Evolutionary conservation across 2,113 vertebrate species (phyloP), one percentile per base, ranked within the genome.

Genomic region (Oryzias celebensis): DNA sequence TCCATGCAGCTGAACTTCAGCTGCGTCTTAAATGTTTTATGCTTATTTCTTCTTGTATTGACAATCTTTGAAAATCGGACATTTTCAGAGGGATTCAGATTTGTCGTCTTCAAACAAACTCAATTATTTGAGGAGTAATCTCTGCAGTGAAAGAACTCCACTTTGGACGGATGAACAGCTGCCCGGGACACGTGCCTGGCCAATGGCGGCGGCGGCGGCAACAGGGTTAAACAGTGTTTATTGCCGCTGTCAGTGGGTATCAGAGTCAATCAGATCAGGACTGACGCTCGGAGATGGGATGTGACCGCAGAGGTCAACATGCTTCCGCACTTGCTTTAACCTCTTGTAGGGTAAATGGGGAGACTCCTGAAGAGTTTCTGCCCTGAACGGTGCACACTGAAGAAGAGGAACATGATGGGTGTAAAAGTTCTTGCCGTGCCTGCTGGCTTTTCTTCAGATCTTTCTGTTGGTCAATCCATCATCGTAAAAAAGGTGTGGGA

Each of bases 241-340:
- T 75, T 70, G 79, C 77, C 75, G 58, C 73, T 71, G 48, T 69
- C 52, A 45, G 31, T 31, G 43, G 55, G 23, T 72, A 70, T 77
- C 82, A 65, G 62, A 0, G 47, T 75, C 47, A 43, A 45, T 42
- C 73, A 68, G 28, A 66, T 61, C 47, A 53, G 52, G 6, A 28
- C 53, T 14, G 24, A 36, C 13, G 31, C 4, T 46, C 14, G 22
- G 17, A 17, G 26, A 22, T 31, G 3, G 20, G 68, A 20, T 24
- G 46, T 31, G 43, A 68, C 12, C 0, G 23, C 53, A 55, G 0
- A 43, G 10, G 57, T 62, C n/a, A 51, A 4, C 4, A 14, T 3
- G 4, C 24, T 5, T 51, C 67, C 20, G 50, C 23, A 20, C 50
- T 46, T 18, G 5, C 14, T 51, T 51, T 51, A 51, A 51, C 48